Evolutionary conservation across 1,140 invertebrate genomes (phyloP).

Genomic region (Ooceraea biroi): DNA sequence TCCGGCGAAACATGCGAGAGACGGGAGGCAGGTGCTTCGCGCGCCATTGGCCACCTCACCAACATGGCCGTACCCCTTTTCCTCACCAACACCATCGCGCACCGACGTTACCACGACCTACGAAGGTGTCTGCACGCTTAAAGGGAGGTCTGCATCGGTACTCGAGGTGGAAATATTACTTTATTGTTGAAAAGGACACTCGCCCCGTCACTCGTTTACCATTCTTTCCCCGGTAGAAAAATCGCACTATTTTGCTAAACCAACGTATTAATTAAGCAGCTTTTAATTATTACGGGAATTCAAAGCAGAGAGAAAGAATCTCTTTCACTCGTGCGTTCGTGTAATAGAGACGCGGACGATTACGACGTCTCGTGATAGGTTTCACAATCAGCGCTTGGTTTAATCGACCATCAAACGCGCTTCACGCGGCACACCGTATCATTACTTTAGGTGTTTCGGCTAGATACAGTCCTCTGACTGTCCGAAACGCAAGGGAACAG

Average conservation of each 20-base stretch:
- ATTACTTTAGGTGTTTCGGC: conserved; percentile 4
- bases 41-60: conserved; percentile 86
- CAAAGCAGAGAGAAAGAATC: background rate
- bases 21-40: conserved; percentile 85
- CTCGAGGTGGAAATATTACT: conserved; percentile 52
- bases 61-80: conserved; percentile 86
- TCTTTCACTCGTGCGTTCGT: background rate
- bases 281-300: background rate
- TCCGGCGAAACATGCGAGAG: conserved; percentile 80
- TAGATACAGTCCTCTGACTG: background rate
- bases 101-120: conserved; percentile 68
- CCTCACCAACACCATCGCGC: conserved; percentile 78
- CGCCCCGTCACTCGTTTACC: background rate
- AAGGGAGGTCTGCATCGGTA: conserved; percentile 52
- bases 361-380: background rate
- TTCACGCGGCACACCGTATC: background rate
- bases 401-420: background rate
- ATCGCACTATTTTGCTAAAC: background rate
- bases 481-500: background rate
- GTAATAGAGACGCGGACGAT: background rate
- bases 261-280: conserved; percentile 12
- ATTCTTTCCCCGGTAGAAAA: background rate
- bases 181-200: background rate
- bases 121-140: conserved; percentile 67
- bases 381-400: too few species aligned